Base-by-base conservation (phyloP, 2,888 invertebrate species). In the Chrysodeixis includens region DNA sequence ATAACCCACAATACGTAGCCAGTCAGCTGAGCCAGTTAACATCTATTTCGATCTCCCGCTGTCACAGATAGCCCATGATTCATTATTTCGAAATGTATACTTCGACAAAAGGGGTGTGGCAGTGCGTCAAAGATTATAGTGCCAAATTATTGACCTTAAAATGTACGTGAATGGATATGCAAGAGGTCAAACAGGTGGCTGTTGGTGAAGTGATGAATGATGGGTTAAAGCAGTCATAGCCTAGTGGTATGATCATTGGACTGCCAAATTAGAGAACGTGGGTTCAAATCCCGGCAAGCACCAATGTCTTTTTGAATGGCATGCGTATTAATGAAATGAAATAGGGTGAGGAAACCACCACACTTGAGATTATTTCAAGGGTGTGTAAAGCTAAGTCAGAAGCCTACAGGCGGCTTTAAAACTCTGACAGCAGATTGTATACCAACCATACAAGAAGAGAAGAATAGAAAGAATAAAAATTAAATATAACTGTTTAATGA, bases 41-140 rank as follows among this genome's bases (percentile, higher is more conserved):
- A 10, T 49, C 46, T 49, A 49, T 49, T 49, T 49, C 12, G 20
- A 49, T 18, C 46, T 20, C 20, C 2, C 46, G 46, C 20, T 49
- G 46, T 49, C 46, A 20, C 46, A 18, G 46, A 49, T 49, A 49
- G 46, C 8, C 10, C 18, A 49, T 49, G 46, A 49, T 20, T 49
- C 46, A 49, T 49, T 49, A 20, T 49, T 49, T 16, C 10, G 46
- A 10, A 49, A 49, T 10, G 9, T 18, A 49, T 49, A 49, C 20
- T 1, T 35, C 8, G 6, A 7, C 5, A 9, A 20, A 46, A 8
- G 20, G 20, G 46, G 46, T 49, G 46, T 49, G 46, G 9, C 46
- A 4, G 46, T 20, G 46, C 20, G 46, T 49, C 46, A 10, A 20
- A 49, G 18, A 49, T 18, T 6, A 20, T 49, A 10, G 18, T 49